Evolutionary conservation across 92 coral and sea anemone genomes (phyloP).

Genomic region (Porites cylindrica): DNA sequence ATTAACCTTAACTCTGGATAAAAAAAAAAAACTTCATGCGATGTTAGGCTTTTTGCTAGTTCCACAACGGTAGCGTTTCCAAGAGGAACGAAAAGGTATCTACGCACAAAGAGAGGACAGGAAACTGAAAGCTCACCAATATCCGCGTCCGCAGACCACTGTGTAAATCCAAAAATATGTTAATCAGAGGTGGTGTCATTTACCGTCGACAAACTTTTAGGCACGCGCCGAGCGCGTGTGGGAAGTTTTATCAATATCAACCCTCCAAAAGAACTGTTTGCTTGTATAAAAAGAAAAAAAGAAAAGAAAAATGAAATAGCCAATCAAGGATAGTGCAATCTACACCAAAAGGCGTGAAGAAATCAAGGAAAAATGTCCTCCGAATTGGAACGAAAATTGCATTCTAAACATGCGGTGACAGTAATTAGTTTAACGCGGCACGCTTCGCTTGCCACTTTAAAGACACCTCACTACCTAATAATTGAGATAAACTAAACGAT

Average conservation of each 20-base stretch:
- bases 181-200: slow-evolving; percentile 40
- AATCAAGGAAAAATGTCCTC: not conserved
- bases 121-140: slow-evolving; percentile 41
- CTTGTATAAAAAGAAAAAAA: slow-evolving; percentile 11
- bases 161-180: slow-evolving; percentile 19
- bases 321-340: not conserved
- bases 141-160: slow-evolving; percentile 45
- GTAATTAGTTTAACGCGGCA: slow-evolving; percentile 40
- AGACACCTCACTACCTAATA: slow-evolving; percentile 18
- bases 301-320: not conserved
- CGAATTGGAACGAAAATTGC: slow-evolving; percentile 24
- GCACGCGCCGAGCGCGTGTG: slow-evolving; percentile 61
- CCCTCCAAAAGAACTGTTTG: slow-evolving; percentile 20
- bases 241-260: slow-evolving; percentile 27
- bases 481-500: slow-evolving; percentile 35
- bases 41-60: not conserved
- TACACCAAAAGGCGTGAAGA: not conserved
- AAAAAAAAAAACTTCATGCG: not conserved
- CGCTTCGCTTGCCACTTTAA: slow-evolving; percentile 32
- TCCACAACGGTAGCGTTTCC: slow-evolving; percentile 4
- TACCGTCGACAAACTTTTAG: slow-evolving; percentile 48
- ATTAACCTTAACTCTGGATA: not conserved
- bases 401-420: slow-evolving; percentile 46
- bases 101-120: slow-evolving; percentile 24
- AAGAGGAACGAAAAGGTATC: slow-evolving; percentile 23